Evolutionary conservation across 2,113 vertebrate genomes (phyloP).

Genomic region (Hymenochirus boettgeri): DNA sequence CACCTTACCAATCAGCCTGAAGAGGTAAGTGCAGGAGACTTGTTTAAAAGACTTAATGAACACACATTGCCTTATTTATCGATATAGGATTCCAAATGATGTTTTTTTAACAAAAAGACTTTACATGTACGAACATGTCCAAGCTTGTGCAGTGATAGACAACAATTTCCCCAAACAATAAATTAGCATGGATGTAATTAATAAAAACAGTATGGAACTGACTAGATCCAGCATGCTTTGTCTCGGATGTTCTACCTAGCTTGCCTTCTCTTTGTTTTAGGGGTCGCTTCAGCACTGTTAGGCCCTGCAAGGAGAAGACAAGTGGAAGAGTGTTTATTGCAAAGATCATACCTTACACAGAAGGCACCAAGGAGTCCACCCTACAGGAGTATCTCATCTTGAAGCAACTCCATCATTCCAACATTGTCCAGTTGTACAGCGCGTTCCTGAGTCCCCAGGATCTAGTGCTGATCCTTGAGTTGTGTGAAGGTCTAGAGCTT

Average conservation of each 20-base stretch:
- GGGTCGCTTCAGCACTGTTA: slow-evolving; percentile 86
- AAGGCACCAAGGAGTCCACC: slow-evolving; percentile 58
- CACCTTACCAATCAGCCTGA: slow-evolving; percentile 29
- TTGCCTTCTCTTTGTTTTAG: slow-evolving; percentile 50
- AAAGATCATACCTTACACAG: slow-evolving; percentile 78
- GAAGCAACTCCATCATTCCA: slow-evolving; percentile 67
- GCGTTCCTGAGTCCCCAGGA: slow-evolving; percentile 74
- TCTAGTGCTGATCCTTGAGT: slow-evolving; percentile 75
- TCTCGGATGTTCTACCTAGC: background rate
- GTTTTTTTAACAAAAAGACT: too few species aligned
- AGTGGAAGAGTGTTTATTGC: slow-evolving; percentile 73
- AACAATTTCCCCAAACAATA: too few species aligned
- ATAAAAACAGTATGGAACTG: too few species aligned
- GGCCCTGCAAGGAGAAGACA: slow-evolving; percentile 74
- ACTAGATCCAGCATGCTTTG: too few species aligned
- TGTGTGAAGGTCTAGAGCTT: slow-evolving; percentile 79
- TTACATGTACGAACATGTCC: too few species aligned
- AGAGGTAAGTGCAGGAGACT: slow-evolving; percentile 52
- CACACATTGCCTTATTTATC: too few species aligned
- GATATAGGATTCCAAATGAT: too few species aligned
- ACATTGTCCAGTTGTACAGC: slow-evolving; percentile 75
- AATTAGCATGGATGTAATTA: too few species aligned
- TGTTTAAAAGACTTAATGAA: too few species aligned
- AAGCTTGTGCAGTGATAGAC: too few species aligned
- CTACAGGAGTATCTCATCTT: slow-evolving; percentile 84